Evolutionary conservation across 1,140 invertebrate genomes (phyloP).

Genomic region (Philotrypesis tridentata): DNA sequence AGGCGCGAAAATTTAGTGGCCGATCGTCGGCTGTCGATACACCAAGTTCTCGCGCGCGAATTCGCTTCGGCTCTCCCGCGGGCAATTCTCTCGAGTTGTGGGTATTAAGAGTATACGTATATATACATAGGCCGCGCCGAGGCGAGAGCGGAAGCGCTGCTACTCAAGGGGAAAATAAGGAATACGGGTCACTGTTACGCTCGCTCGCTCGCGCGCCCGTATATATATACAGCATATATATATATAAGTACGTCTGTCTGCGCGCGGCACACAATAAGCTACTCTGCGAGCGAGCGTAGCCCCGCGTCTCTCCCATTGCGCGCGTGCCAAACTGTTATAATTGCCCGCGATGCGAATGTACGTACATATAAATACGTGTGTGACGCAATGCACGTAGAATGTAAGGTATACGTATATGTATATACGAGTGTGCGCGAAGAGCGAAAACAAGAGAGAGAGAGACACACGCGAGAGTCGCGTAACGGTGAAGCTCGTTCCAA

Average conservation of each 20-base stretch:
- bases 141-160: conserved; percentile 4
- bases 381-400: neutral
- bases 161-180: neutral
- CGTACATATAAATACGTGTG: neutral
- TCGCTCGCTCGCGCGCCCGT: neutral
- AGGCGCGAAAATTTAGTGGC: conserved; percentile 4
- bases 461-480: neutral
- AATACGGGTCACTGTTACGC: conserved; percentile 46
- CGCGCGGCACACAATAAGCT: no score
- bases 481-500: conserved; percentile 36
- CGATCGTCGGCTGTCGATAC: conserved; percentile 1
- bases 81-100: no score
- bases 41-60: no score
- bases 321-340: conserved; percentile 9
- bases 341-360: neutral
- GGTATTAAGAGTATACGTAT: no score
- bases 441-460: neutral
- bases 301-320: no score
- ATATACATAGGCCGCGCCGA: no score
- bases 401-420: neutral
- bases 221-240: neutral
- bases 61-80: no score
- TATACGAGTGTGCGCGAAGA: neutral
- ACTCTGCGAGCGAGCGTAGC: no score
- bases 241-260: no score